Evolutionary conservation across 2,797 vertebrate species (phyloP), one percentile per base, ranked within the genome.

Genomic region (Protosalanx chinensis): DNA sequence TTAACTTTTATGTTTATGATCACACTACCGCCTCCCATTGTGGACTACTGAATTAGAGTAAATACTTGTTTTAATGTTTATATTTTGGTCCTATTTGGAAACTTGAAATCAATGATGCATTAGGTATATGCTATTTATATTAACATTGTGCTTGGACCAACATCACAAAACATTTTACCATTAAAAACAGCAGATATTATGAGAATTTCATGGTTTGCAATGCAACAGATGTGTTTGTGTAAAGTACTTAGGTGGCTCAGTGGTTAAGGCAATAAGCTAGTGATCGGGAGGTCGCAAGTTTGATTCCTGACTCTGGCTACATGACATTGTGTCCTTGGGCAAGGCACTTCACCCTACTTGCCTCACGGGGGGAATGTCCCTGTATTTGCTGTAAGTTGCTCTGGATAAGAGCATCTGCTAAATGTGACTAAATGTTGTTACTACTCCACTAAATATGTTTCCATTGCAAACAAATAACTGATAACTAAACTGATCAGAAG

Each of bases 91-190:
- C 66, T 68, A 61, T 70, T 37, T 32, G 59, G 61, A 7, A 69
- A 76, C 66, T 73, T 73, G 67, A 73, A 73, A 66, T 64, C 23
- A 4, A 68, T 76, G 51, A 32, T 67, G 30, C 49, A 29, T 51
- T 7, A 16, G 15, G 8, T 57, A 10, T 35, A 51, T 70, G 23
- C 58, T 29, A 8, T 67, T 67, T 53, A 56, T 56, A 56, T 56
- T n/a, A 5, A 3, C 51, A 56, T 56, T 16, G 15, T 56, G 16
- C 51, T n/a, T n/a, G n/a, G 18, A n/a, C 18, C 16, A 56, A 56
- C 15, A 56, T 56, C 51, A 16, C 51, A 12, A 56, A 56, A 56
- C 1, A n/a, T 10, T 5, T 56, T 56, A n/a, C 18, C 51, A n/a
- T 53, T 53, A 4, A 53, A n/a, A 16, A 53, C 15, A 6, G 51